Evolutionary conservation across 2,888 invertebrate genomes (phyloP).

Genomic region (Congeria kusceri): DNA sequence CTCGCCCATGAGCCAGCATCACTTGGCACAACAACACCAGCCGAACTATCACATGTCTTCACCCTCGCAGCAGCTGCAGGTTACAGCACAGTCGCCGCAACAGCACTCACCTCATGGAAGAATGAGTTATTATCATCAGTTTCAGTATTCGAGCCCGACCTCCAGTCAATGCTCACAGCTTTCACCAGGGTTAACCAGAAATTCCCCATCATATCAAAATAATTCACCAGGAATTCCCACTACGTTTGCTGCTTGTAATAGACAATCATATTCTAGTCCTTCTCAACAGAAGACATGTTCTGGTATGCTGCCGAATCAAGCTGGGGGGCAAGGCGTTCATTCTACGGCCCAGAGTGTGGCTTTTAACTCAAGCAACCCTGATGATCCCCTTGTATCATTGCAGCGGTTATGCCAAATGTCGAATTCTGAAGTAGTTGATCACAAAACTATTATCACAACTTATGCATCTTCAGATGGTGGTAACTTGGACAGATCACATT

Average conservation of each 20-base stretch:
- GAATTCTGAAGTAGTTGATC: slow-evolving; percentile 76
- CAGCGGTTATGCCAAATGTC: slow-evolving; percentile 81
- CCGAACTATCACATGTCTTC: slow-evolving; percentile 44
- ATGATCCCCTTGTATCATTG: slow-evolving; percentile 81
- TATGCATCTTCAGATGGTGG: slow-evolving; percentile 64
- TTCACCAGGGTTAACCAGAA: neutral
- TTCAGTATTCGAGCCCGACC: slow-evolving; percentile 59
- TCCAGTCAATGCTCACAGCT: slow-evolving; percentile 41
- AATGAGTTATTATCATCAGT: slow-evolving; percentile 18
- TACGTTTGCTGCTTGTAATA: slow-evolving; percentile 67
- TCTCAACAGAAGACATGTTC: slow-evolving; percentile 1
- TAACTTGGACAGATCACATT: slow-evolving; percentile 12
- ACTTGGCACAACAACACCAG: slow-evolving; percentile 24
- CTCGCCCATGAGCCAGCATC: slow-evolving; percentile 44
- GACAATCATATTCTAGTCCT: slow-evolving; percentile 61
- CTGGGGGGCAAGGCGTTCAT: neutral
- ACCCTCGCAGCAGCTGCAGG: slow-evolving; percentile 67
- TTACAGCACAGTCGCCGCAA: slow-evolving; percentile 56
- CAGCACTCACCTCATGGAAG: slow-evolving; percentile 25
- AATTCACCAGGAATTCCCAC: slow-evolving; percentile 57
- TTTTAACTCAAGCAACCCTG: neutral
- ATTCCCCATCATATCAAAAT: neutral
- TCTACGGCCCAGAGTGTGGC: neutral
- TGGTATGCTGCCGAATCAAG: neutral
- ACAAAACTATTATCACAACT: slow-evolving; percentile 83